Evolutionary conservation across 2,797 vertebrate genomes (phyloP), one percentile per base, ranked within the genome.

Genomic region (Remorina albescens): DNA sequence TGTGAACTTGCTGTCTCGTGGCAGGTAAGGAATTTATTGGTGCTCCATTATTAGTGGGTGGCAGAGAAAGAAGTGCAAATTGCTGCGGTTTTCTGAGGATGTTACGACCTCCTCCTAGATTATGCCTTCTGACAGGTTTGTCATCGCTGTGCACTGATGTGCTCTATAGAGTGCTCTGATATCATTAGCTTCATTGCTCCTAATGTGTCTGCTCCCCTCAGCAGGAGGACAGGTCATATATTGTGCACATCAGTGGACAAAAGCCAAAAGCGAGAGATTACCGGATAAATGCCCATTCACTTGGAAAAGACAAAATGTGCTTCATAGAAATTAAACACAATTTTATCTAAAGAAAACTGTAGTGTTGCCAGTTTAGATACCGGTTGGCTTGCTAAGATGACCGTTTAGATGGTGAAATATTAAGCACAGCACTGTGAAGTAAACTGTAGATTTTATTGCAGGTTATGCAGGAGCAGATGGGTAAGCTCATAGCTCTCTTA

Each of bases 181-280:
- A 96, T 97, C 96, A 97, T 99, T 97, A 97, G 96, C 96, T 96
- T 95, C 96, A 96, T 97, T 97, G 89, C 96, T 95, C 94, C 95
- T 98, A 97, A 98, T 97, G 96, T 96, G 95, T 96, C 96, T 95
- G 91, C 94, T 94, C 95, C 95, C 94, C 93, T 93, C 83, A 88
- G 76, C 90, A 93, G 94, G 65, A 87, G 82, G 90, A 93, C 86
- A 88, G 89, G 89, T 93, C 96, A 96, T 97, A 97, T 95, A 92
- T 93, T 90, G 84, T 92, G 84, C 87, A 91, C 88, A 91, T 88
- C 87, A 87, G 86, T 88, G 90, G 87, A 86, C 86, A 87, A 89
- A 87, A 92, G 85, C 85, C 88, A 89, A 85, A 88, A 84, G 56
- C 60, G 3, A 63, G 66, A 81, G 82, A 91, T 93, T 79, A 82